Evolutionary conservation across 2,797 vertebrate genomes (phyloP).

Genomic region (Morus bassanus): DNA sequence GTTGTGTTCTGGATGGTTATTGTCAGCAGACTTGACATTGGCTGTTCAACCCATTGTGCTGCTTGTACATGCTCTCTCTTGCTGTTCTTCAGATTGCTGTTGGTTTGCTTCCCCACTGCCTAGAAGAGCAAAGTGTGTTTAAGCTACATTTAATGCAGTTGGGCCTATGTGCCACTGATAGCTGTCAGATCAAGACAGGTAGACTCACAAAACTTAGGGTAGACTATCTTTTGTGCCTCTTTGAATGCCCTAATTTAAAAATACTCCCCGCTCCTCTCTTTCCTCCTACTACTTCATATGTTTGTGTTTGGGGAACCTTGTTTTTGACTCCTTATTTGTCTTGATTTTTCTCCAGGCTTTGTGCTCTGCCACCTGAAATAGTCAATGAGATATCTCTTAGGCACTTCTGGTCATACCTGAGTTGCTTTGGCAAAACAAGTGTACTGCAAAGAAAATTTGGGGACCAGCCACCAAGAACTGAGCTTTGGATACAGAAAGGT

Average conservation of each 20-base stretch:
- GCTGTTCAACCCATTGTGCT: background rate
- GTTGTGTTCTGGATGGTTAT: background rate
- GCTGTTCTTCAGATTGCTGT: background rate
- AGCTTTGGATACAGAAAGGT: background rate
- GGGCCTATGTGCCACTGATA: accelerated
- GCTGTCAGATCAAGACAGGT: background rate
- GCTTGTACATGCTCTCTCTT: background rate
- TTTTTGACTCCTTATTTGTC: background rate
- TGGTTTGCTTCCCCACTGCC: background rate
- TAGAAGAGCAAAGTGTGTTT: background rate
- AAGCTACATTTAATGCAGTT: background rate
- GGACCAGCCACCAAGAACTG: background rate
- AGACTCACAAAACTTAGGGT: background rate
- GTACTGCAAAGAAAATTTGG: background rate
- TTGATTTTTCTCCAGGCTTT: background rate
- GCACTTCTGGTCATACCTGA: background rate
- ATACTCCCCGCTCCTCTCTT: background rate
- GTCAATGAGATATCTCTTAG: background rate
- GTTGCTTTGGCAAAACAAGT: background rate
- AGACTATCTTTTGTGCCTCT: background rate
- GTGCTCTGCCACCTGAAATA: background rate
- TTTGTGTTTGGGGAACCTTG: background rate
- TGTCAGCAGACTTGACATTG: background rate
- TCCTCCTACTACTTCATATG: background rate
- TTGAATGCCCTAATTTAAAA: background rate